These are phyloP conservation scores for Anthophora plumipes DNA, from an alignment of 2,888 invertebrate species.

Conservation along the genomic window DNA sequence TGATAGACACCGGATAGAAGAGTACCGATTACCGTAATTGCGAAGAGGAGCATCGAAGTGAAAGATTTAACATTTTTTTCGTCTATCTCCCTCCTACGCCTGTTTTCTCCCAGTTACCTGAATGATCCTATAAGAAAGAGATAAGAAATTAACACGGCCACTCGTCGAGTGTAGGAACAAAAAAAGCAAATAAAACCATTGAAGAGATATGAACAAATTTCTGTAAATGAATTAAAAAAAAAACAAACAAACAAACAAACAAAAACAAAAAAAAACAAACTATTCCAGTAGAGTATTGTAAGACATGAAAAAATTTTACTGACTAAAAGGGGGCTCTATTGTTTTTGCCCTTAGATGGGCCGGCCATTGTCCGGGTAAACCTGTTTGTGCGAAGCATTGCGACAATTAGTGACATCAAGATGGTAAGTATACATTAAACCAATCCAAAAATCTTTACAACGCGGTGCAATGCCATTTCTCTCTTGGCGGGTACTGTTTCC, in stretches of 20 bases:
- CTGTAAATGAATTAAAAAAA: not conserved
- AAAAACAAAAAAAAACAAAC: constrained; percentile 26
- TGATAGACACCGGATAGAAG: not conserved
- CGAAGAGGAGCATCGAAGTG: not conserved
- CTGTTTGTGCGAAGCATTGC: constrained; percentile 99
- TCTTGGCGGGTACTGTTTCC: constrained; percentile 70
- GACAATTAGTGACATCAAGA: constrained; percentile 99
- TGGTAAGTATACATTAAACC: constrained; percentile 92
- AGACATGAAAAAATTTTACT: constrained; percentile 61
- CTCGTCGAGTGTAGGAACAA: constrained; percentile 10
- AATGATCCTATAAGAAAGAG: not conserved
- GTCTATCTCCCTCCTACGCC: not conserved
- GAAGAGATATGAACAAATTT: constrained; percentile 22
- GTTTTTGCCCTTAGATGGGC: constrained; percentile 91
- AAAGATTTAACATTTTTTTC: not conserved
- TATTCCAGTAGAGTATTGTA: constrained; percentile 69
- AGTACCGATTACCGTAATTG: not conserved
- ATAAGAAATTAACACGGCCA: constrained; percentile 7
- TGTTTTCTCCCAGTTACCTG: not conserved
- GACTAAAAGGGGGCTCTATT: constrained; percentile 81
- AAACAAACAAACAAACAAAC: constrained; percentile 2
- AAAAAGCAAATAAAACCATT: not conserved
- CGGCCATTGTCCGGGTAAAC: constrained; percentile 98
- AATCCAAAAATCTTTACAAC: constrained; percentile 65
- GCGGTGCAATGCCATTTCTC: constrained; percentile 69